Conservation (phyloP, 1,140 invertebrate genomes). For the Arctopsyche grandis region DNA sequence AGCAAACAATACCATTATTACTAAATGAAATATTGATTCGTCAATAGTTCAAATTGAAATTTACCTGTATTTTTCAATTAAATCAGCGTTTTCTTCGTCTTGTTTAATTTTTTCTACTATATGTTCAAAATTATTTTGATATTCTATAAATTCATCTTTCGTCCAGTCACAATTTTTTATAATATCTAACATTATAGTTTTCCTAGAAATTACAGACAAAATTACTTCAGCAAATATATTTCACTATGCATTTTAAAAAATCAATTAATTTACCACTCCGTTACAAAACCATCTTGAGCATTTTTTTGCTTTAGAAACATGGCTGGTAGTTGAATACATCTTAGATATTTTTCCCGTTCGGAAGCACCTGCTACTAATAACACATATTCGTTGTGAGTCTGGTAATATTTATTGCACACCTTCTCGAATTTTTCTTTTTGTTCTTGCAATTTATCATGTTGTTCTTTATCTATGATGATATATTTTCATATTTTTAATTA, state of each 20-base stretch:
- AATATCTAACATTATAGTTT: constrained; percentile 78
- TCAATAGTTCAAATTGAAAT: constrained; percentile 51
- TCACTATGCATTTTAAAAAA: neutral
- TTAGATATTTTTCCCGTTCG: constrained; percentile 87
- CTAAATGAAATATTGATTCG: neutral
- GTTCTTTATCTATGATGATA: constrained; percentile 65
- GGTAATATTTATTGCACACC: constrained; percentile 86
- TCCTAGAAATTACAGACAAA: constrained; percentile 65
- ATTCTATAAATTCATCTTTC: constrained; percentile 79
- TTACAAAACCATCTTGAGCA: constrained; percentile 83
- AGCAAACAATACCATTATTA: neutral
- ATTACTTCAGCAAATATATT: constrained; percentile 7
- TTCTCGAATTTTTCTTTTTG: constrained; percentile 90
- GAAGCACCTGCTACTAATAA: constrained; percentile 87
- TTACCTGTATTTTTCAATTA: constrained; percentile 85
- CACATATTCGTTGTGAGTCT: constrained; percentile 94
- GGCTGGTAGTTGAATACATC: constrained; percentile 85
- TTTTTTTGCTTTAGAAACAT: constrained; percentile 88
- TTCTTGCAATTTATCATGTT: constrained; percentile 86
- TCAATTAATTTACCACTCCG: constrained; percentile 71
- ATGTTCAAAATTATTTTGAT: constrained; percentile 76
- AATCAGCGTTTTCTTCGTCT: constrained; percentile 83
- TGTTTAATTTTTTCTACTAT: constrained; percentile 79
- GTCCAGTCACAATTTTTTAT: constrained; percentile 78
- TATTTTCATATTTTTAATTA: neutral